Percentiles rank a stretch among this genome's conserved stretches.
Conservation (phyloP, 2,797 vertebrate genomes). For the Anguilla pacifica region DNA sequence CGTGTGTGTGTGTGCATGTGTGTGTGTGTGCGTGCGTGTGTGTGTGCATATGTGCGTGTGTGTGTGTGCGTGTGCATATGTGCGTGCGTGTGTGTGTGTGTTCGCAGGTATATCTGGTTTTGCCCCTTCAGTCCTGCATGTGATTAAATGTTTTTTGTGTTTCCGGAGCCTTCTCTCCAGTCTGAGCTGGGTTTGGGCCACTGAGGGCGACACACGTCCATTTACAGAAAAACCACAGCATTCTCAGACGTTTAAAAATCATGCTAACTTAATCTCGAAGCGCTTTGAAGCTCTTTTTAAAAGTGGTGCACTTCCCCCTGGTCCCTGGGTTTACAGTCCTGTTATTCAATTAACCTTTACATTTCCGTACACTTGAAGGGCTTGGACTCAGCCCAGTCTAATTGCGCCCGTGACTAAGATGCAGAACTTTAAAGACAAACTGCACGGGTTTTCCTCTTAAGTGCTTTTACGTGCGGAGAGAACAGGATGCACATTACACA, state of each 20-base stretch:
- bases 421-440: not conserved
- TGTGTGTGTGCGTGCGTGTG: too few species aligned
- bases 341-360: constrained; percentile 41
- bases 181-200: constrained; percentile 51
- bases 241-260: constrained; percentile 68
- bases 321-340: constrained; percentile 33
- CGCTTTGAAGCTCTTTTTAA: constrained; percentile 30
- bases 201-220: constrained; percentile 52
- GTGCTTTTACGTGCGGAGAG: not conserved
- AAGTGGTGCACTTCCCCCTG: constrained; percentile 38
- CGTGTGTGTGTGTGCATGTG: too few species aligned
- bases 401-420: not conserved
- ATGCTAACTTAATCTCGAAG: constrained; percentile 51
- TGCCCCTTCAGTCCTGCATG: constrained; percentile 12
- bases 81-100: too few species aligned
- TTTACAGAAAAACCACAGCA: constrained; percentile 62
- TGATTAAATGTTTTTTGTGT: constrained; percentile 37
- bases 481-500: not conserved
- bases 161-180: constrained; percentile 44
- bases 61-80: too few species aligned
- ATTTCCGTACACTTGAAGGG: constrained; percentile 14
- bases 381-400: constrained; percentile 6
- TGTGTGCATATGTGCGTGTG: too few species aligned
- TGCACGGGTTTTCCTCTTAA: not conserved
- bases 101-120: not conserved